phyloP scores from a whole-genome alignment of 2,113 vertebrate species.

The Leptosomus discolor region DNA sequence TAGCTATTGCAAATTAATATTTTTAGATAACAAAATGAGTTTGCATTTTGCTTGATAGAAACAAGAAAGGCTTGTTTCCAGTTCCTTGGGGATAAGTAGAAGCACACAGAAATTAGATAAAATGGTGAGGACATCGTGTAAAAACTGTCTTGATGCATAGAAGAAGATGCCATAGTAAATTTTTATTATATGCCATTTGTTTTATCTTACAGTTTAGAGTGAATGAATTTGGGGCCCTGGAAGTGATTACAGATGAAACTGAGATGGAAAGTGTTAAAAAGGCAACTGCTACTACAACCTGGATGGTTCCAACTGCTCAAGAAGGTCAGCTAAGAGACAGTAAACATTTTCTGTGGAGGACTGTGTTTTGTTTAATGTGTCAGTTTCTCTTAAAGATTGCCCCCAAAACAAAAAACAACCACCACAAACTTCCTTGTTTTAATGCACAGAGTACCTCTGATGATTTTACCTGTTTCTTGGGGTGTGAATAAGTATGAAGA shows the following conservation, averaged over 20 bases:
- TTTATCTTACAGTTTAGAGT: conserved; percentile 86
- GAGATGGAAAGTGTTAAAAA: conserved; percentile 86
- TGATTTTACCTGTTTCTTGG: not conserved
- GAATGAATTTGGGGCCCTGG: conserved; percentile 94
- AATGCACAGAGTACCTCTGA: not conserved
- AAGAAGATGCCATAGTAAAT: not conserved
- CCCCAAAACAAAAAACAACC: too few relatives aligned
- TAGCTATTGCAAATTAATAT: not conserved
- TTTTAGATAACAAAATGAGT: not conserved
- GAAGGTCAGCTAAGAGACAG: conserved; percentile 72
- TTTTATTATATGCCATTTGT: not conserved
- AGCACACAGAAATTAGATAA: not conserved
- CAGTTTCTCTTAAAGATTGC: not conserved
- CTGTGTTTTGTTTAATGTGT: not conserved
- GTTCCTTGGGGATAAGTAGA: not conserved
- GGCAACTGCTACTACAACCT: conserved; percentile 85
- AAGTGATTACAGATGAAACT: conserved; percentile 93
- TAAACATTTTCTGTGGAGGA: not conserved
- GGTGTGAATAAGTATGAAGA: not conserved
- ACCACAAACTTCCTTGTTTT: not conserved
- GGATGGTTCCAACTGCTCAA: conserved; percentile 85
- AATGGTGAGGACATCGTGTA: not conserved
- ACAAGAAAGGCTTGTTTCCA: not conserved
- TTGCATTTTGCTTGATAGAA: not conserved
- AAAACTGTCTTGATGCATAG: not conserved